Evolutionary conservation across 2,888 invertebrate genomes (phyloP), one percentile per base, ranked within the genome.

Genomic region (Cordilura impudica): DNA sequence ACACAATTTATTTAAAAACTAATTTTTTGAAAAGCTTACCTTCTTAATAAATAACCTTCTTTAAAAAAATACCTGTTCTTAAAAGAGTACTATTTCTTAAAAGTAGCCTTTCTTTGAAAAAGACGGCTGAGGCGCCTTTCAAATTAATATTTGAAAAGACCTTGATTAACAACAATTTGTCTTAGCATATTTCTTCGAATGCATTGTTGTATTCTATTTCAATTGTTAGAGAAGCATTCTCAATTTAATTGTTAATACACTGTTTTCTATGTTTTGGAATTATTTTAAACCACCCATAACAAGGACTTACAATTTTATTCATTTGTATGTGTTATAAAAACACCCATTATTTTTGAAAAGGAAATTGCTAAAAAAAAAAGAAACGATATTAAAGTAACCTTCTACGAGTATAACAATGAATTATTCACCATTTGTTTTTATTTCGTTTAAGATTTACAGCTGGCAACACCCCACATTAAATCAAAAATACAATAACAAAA

Each of bases 391-490:
- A 53, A 54, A 29, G 63, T 31, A 31, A 31, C 31, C 31, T 56
- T 69, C 54, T 39, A 54, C 19, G 7, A n/a, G n/a, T n/a, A n/a
- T n/a, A 49, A 21, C 10, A 49, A 54, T 63, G 31, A 45, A 61
- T 65, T 54, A n/a, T 16, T 18, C 18, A 18, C 8, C 12, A 39
- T 67, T 26, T 74, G 29, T n/a, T 54, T 35, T 45, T 35, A 23
- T 21, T 16, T 12, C 16, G 29, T 35, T 47, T 35, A 67, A 53
- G 67, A 78, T 78, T 78, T 78, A 69, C 58, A 53, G 18, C 51
- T 21, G 69, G 45, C 58, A 73, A 69, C 78, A 78, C 78, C 78
- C 73, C 51, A 35, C 45, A 69, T 69, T 78, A 78, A 78, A 65
- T 78, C 63, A 72, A 78, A 72, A 54, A 61, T 35, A 10, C 10